Evolutionary conservation across 2,888 invertebrate genomes (phyloP).

Genomic region (Thymelicus lineola): DNA sequence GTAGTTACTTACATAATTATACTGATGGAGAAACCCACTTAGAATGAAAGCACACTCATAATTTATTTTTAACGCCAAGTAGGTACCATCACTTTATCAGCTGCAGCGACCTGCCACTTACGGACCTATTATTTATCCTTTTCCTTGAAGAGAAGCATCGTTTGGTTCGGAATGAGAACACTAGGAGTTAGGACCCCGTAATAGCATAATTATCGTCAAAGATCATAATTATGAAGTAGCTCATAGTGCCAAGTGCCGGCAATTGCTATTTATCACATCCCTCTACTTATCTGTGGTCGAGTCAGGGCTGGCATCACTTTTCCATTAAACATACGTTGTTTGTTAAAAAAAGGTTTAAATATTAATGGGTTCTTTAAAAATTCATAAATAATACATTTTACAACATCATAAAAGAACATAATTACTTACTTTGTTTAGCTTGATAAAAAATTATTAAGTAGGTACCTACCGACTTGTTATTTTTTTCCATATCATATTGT

Average conservation of each 20-base stretch:
- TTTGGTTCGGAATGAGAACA: conserved; percentile 8
- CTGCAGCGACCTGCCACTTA: conserved; percentile 13
- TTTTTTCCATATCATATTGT: not conserved
- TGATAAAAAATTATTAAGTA: no score
- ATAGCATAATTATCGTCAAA: conserved; percentile 32
- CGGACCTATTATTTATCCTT: conserved; percentile 18
- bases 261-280: conserved; percentile 47
- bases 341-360: no score
- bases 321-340: no score
- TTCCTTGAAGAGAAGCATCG: conserved; percentile 20
- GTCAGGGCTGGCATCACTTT: no score
- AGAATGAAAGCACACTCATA: conserved; percentile 8
- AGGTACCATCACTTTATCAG: conserved; percentile 22
- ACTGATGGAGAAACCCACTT: not conserved
- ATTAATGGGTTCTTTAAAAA: no score
- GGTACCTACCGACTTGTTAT: no score
- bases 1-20: not conserved
- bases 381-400: no score
- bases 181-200: conserved; percentile 19
- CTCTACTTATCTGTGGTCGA: not conserved
- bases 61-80: conserved; percentile 13
- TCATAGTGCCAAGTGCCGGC: conserved; percentile 36
- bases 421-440: no score
- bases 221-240: conserved; percentile 28
- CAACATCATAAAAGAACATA: no score